Evolutionary conservation across 2,797 vertebrate species (phyloP), one percentile per base, ranked within the genome.

Genomic region (Sylvia borin): DNA sequence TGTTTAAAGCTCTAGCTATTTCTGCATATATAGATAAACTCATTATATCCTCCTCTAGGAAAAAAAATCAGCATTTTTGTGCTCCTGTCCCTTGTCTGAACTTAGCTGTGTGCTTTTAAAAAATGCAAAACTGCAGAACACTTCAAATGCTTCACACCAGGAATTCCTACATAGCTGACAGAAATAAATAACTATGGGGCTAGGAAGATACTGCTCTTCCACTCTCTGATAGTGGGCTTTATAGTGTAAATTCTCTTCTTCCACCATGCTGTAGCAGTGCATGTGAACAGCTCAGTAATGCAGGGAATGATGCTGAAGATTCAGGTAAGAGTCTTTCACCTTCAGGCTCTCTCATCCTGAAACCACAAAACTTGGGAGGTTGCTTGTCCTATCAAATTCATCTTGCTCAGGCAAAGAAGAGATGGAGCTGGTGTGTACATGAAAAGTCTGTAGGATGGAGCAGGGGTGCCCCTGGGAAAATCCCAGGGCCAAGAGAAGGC

Each of bases 141-240:
- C 58, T 84, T 92, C 17, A 79, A 88, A 76, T 92, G 22, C 54
- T 92, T 95, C 62, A 54, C 66, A 88, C 32, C 58, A 90, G 47
- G 73, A 93, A 50, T 68, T 91, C 36, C 36, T 68, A 47, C 5
- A 3, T 16, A 58, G 47, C 72, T 90, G 43, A 50, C 79, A 62
- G 64, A 88, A 75, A 75, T 81, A 78, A 75, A 40, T 90, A 91
- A 70, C 43, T 1, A 0, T 73, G 72, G 21, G 19, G 27, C 27
- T 86, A 4, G n/a, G 26, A 64, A 86, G 82, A 93, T 77, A 55
- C 2, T 92, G 62, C 82, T 78, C 10, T 78, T 54, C 34, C 42
- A 2, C 16, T 85, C 54, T 62, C 20, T 0, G 7, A 53, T 27
- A 64, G 36, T 38, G 45, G 10, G 32, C 57, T 93, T 90, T 90